These are phyloP conservation scores for Ophion ventricosus DNA, from an alignment of 2,888 invertebrate species.

Conservation along the genomic window DNA sequence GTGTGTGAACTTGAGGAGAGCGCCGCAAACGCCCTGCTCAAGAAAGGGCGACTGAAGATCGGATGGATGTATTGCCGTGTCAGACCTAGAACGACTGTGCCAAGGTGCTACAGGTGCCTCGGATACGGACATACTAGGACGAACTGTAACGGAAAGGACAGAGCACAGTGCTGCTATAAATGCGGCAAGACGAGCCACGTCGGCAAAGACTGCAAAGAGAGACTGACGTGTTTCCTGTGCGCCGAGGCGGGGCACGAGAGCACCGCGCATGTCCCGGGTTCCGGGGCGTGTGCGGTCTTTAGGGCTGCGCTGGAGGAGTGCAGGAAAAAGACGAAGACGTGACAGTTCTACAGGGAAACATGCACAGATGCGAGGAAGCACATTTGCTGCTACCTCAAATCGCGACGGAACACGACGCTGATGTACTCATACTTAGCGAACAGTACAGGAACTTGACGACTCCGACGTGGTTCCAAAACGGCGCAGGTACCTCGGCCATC, in stretches of 20 bases:
- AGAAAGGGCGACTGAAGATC: background rate
- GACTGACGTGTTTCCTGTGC: slow-evolving; percentile 6
- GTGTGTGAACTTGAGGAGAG: slow-evolving; percentile 45
- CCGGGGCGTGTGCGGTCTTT: too few species aligned
- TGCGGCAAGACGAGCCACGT: slow-evolving; percentile 22
- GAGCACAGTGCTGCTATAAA: slow-evolving; percentile 13
- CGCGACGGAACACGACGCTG: slow-evolving; percentile 42
- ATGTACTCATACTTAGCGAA: slow-evolving; percentile 42
- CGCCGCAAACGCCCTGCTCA: slow-evolving; percentile 27
- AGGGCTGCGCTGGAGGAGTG: too few species aligned
- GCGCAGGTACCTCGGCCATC: slow-evolving; percentile 41
- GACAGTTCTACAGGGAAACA: slow-evolving; percentile 11
- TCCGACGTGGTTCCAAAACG: slow-evolving; percentile 34
- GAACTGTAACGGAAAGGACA: slow-evolving; percentile 25
- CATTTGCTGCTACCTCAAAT: slow-evolving; percentile 50
- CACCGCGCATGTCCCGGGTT: too few species aligned
- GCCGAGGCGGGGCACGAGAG: too few species aligned
- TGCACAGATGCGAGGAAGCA: slow-evolving; percentile 13
- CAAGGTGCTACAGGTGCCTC: too few species aligned
- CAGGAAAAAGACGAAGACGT: background rate
- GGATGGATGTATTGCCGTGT: too few species aligned
- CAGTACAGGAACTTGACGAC: slow-evolving; percentile 40
- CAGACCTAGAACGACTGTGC: too few species aligned
- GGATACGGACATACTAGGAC: slow-evolving; percentile 1
- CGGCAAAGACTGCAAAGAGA: slow-evolving; percentile 15